A percentile compares a stretch with the other conserved stretches of the same genome.
These are phyloP conservation scores for Mormyrops attenuatus DNA, from an alignment of 2,797 vertebrate genomes.

Conservation along the genomic window DNA sequence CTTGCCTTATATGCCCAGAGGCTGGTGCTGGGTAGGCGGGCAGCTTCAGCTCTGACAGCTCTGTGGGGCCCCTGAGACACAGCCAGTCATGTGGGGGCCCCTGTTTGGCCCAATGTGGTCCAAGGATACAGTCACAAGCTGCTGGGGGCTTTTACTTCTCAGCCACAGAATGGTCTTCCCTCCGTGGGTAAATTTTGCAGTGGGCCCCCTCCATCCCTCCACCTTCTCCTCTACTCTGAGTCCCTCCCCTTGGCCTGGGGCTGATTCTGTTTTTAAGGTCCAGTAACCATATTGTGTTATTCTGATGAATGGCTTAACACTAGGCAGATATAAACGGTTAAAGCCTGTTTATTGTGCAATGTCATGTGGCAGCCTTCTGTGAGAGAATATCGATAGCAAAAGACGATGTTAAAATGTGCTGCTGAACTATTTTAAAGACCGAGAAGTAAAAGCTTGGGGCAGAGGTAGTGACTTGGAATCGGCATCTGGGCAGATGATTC, in stretches of 20 bases:
- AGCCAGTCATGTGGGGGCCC: neutral
- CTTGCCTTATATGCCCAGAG: conserved; percentile 3
- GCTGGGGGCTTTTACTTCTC: neutral
- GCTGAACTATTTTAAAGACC: neutral
- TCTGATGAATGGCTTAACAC: no score
- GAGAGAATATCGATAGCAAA: neutral
- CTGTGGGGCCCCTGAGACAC: neutral
- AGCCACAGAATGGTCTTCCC: neutral
- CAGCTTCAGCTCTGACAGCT: neutral
- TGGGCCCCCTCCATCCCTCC: neutral
- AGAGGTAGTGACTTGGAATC: neutral
- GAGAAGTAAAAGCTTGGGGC: neutral
- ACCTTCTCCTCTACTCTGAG: neutral
- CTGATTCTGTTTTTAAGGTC: neutral
- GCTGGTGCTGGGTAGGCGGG: neutral
- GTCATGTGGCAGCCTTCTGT: neutral
- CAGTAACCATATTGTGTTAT: neutral
- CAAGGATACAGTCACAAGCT: neutral
- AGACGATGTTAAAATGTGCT: neutral
- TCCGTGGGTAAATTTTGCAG: neutral
- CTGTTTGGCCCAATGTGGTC: neutral
- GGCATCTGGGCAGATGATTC: neutral
- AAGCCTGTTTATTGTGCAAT: neutral
- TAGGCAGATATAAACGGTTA: neutral
- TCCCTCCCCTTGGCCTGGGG: neutral